Evolutionary conservation across 2,888 invertebrate genomes (phyloP), one percentile per base, ranked within the genome.

Genomic region (Melolontha melolontha): DNA sequence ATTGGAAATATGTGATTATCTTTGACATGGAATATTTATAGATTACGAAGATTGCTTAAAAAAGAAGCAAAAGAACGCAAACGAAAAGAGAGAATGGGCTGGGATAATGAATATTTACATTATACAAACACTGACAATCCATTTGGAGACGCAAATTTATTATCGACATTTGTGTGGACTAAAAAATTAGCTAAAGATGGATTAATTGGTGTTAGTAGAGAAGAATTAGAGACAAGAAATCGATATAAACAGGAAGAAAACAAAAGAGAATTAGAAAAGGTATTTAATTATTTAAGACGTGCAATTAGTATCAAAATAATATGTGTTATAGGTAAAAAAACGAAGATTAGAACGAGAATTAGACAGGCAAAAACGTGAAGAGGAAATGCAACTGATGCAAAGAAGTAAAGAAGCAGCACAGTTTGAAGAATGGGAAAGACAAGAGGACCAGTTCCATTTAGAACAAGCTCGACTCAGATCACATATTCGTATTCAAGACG

Each of bases 91-190:
- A 87, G 95, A 73, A 97, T 97, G 96, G 97, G 97, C 5, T 97
- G 97, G 97, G 97, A 97, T 82, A 95, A 93, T 72, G 97, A 98
- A 82, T 97, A 97, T 80, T 89, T 97, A 70, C 96, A 96, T 79
- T 99, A 98, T 79, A 98, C 98, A 0, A 97, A 99, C 82, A 93
- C 94, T 62, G 98, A 99, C 83, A 99, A 99, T 85, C 99, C 99
- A 0, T 99, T 98, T 82, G 98, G 98, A 0, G 99, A 99, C 86
- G 94, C 95, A 0, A 96, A 96, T 77, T 87, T 99, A 42, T 88
- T 97, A 5, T 92, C 97, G 39, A 94, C 96, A 0, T 99, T 99
- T 84, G 94, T 97, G 0, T 99, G 99, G 99, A 87, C 88, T 17
- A 98, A 98, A 83, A 99, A 99, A 82, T 85, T 98, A 54, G 93